Conservation (phyloP, 1,140 invertebrate species). For the Physella acuta region DNA sequence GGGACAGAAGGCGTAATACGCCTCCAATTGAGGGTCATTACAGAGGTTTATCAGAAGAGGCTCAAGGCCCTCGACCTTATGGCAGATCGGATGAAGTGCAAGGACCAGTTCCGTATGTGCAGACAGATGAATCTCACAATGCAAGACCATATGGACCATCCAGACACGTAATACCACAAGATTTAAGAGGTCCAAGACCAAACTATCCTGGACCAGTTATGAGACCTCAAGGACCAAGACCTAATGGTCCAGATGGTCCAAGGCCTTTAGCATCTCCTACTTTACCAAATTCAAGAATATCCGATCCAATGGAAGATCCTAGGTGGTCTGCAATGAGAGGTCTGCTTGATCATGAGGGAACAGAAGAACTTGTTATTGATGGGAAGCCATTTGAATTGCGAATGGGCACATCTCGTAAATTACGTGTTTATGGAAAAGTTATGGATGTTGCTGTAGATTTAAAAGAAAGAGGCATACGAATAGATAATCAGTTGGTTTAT, state of each 20-base stretch:
- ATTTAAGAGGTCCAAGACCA: slow-evolving; percentile 3
- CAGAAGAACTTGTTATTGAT: slow-evolving; percentile 54
- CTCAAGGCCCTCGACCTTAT: slow-evolving; percentile 6
- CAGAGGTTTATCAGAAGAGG: slow-evolving; percentile 16
- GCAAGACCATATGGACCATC: slow-evolving; percentile 8
- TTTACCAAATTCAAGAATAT: neutral
- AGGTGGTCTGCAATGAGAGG: slow-evolving; percentile 33
- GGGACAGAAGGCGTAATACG: slow-evolving; percentile 5
- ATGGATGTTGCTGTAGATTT: slow-evolving; percentile 45
- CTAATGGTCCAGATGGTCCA: neutral
- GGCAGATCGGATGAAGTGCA: slow-evolving; percentile 7
- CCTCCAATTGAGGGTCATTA: slow-evolving; percentile 24
- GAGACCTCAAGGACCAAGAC: neutral
- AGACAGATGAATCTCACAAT: neutral
- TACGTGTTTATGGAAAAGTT: slow-evolving; percentile 32
- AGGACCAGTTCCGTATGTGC: slow-evolving; percentile 2
- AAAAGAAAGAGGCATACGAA: slow-evolving; percentile 39
- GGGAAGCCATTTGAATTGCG: slow-evolving; percentile 47
- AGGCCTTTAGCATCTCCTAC: neutral
- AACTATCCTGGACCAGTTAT: neutral
- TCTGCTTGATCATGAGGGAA: slow-evolving; percentile 23
- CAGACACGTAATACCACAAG: neutral
- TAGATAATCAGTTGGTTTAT: slow-evolving; percentile 47
- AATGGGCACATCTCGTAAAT: slow-evolving; percentile 39
- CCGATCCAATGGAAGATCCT: slow-evolving; percentile 31